phyloP scores from a whole-genome alignment of 2,888 invertebrate species.

The Pheosia tremula region DNA sequence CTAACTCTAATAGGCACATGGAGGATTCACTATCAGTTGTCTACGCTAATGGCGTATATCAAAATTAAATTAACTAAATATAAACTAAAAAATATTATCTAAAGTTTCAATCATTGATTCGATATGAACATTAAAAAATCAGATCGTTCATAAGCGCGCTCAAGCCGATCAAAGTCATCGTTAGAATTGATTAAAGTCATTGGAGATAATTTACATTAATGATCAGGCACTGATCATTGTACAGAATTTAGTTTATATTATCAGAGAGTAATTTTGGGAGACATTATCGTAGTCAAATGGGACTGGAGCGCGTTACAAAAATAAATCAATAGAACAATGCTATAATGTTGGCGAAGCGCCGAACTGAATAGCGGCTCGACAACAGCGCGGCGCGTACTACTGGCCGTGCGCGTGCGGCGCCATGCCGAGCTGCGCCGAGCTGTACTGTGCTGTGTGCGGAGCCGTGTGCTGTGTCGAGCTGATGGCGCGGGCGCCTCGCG shows the following conservation, averaged over 20 bases:
- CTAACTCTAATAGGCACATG: conserved; percentile 55
- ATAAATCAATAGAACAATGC: not conserved
- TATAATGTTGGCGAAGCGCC: conserved; percentile 67
- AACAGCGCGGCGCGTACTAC: conserved; percentile 27
- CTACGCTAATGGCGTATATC: conserved; percentile 60
- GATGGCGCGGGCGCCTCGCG: conserved; percentile 15
- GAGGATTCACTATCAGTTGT: conserved; percentile 59
- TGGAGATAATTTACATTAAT: no score
- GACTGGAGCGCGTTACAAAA: not conserved
- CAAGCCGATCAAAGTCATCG: not conserved
- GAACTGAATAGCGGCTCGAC: conserved; percentile 78
- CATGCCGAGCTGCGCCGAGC: conserved; percentile 2
- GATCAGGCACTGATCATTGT: no score
- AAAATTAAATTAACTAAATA: not conserved
- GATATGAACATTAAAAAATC: not conserved
- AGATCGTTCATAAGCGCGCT: not conserved
- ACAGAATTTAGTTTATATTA: no score
- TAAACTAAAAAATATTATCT: not conserved
- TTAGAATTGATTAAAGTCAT: no score
- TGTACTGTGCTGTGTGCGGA: not conserved
- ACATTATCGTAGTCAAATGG: not conserved
- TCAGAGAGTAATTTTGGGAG: no score
- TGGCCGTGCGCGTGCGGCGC: conserved; percentile 1
- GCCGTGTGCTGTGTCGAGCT: not conserved
- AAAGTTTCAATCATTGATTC: not conserved